phyloP scores from a whole-genome alignment of 2,888 invertebrate genomes.

The Petrophora chlorosata region DNA sequence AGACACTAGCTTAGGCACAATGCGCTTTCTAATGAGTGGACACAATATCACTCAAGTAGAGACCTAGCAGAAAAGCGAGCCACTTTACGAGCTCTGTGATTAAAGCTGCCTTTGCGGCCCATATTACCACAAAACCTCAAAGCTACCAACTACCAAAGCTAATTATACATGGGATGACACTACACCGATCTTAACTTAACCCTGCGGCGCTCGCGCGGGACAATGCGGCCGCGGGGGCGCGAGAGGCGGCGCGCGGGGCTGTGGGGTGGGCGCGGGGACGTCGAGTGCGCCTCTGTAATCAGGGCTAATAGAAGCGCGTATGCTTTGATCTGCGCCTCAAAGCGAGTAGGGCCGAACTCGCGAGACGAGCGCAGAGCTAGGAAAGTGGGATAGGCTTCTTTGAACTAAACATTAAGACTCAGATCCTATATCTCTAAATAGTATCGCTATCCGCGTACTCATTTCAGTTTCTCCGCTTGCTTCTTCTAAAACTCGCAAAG shows the following conservation, averaged over 20 bases:
- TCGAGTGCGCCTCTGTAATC: conserved; percentile 73
- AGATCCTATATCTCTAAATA: too few relatives aligned
- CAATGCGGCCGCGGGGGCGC: conserved; percentile 52
- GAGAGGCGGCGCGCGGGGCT: conserved; percentile 31
- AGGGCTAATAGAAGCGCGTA: conserved; percentile 82
- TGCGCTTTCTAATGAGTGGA: too few relatives aligned
- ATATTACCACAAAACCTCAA: conserved; percentile 37
- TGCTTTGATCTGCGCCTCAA: conserved; percentile 81
- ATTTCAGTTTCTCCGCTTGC: too few relatives aligned
- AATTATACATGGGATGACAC: conserved; percentile 77
- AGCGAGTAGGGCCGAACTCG: conserved; percentile 70
- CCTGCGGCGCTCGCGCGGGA: conserved; percentile 54
- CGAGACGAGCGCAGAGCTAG: conserved; percentile 43
- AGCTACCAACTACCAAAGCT: conserved; percentile 58
- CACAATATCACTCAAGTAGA: too few relatives aligned
- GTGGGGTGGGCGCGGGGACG: conserved; percentile 38
- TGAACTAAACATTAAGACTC: too few relatives aligned
- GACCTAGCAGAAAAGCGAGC: conserved; percentile 2
- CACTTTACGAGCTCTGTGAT: conserved; percentile 6
- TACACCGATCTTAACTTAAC: conserved; percentile 57
- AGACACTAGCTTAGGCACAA: too few relatives aligned
- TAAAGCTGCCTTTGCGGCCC: conserved; percentile 10
- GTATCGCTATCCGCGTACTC: too few relatives aligned
- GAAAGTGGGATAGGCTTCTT: conserved; percentile 18
- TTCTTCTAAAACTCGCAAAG: too few relatives aligned